phyloP scores from a whole-genome alignment of 2,113 vertebrate genomes.

The Helogale parvula region DNA sequence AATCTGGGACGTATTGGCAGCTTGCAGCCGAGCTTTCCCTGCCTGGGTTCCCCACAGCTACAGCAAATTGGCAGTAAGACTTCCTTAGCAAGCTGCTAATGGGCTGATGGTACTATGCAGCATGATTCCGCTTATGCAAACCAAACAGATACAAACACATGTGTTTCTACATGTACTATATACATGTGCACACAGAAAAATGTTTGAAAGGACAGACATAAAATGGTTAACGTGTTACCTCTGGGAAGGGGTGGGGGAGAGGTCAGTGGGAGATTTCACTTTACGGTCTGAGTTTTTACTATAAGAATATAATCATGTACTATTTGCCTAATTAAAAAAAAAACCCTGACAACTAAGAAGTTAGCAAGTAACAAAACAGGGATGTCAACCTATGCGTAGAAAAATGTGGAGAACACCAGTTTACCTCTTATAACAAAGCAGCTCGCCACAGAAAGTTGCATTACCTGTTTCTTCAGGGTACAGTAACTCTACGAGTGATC shows the following conservation, averaged over 20 bases:
- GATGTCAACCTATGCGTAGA: neutral
- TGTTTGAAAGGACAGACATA: neutral
- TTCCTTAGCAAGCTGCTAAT: constrained; percentile 57
- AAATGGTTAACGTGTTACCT: neutral
- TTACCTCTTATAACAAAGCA: neutral
- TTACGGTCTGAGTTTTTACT: neutral
- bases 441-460: neutral
- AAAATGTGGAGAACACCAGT: neutral
- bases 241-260: neutral
- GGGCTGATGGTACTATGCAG: neutral
- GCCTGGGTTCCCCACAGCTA: constrained; percentile 58
- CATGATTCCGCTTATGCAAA: neutral
- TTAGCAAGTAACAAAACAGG: neutral
- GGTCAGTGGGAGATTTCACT: neutral
- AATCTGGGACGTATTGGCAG: constrained; percentile 6
- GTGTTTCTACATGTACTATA: neutral
- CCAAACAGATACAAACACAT: constrained; percentile 16
- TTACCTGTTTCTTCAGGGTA: constrained; percentile 3
- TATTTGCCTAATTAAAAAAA: neutral
- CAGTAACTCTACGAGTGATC: neutral
- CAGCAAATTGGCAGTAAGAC: constrained; percentile 54
- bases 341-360: neutral
- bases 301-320: neutral
- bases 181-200: neutral
- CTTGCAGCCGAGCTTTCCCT: constrained; percentile 26